Conservation (phyloP, 1,140 invertebrate species). For the Drosophila sulfurigaster region DNA sequence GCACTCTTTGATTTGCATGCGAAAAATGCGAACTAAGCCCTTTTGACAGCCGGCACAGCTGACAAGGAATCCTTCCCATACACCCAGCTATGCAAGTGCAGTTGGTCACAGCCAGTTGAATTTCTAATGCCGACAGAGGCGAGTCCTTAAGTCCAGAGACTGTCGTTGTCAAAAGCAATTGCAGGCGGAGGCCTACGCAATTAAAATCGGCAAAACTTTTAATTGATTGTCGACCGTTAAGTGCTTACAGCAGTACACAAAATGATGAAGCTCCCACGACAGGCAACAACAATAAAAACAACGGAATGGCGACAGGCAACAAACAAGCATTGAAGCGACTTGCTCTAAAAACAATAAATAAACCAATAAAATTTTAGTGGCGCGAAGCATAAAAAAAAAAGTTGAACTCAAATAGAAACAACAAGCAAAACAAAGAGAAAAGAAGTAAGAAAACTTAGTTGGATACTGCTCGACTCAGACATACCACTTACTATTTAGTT, state of each 20-base stretch:
- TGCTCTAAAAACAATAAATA: slow-evolving; percentile 73
- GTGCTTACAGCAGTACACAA: slow-evolving; percentile 47
- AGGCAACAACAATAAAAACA: slow-evolving; percentile 3
- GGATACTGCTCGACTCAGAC: not conserved
- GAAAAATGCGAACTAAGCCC: slow-evolving; percentile 8
- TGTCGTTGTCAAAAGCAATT: slow-evolving; percentile 13
- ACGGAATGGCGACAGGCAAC: slow-evolving; percentile 23
- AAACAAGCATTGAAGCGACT: slow-evolving; percentile 50
- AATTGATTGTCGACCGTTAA: slow-evolving; percentile 65
- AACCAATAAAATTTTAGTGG: slow-evolving; percentile 74
- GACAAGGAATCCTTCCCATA: slow-evolving; percentile 10
- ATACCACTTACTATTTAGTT: not conserved
- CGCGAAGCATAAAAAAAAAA: slow-evolving; percentile 56
- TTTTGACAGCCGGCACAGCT: slow-evolving; percentile 16
- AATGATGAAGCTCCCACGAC: slow-evolving; percentile 8
- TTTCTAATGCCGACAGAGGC: not conserved
- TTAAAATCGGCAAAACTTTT: slow-evolving; percentile 62
- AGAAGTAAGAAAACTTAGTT: not conserved
- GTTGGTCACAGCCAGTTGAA: not conserved
- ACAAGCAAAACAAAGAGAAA: slow-evolving; percentile 26
- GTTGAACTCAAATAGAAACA: slow-evolving; percentile 37
- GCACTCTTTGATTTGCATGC: slow-evolving; percentile 45
- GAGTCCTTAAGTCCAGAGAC: not conserved
- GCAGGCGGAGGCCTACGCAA: slow-evolving; percentile 26
- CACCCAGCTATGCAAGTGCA: slow-evolving; percentile 4